Evolutionary conservation across 2,888 invertebrate genomes (phyloP), one percentile per base, ranked within the genome.

Genomic region (Galerucella pusilla): DNA sequence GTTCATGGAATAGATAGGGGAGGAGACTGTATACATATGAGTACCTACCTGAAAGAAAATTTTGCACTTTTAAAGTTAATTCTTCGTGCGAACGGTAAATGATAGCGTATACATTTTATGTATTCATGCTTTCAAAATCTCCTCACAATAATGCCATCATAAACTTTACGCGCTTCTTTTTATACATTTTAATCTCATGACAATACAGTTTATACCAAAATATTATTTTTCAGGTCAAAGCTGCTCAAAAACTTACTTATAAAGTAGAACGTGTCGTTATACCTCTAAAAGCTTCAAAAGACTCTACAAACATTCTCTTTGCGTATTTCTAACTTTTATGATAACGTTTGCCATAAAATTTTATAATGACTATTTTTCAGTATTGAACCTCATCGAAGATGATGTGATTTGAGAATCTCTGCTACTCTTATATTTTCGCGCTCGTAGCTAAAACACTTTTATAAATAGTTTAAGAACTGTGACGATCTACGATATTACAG

Each of bases 361-460:
- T 65, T 65, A 64, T 64, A 64, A 64, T 64, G 64, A 16, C 45
- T 20, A 65, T 45, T 65, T 65, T 46, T 46, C 46, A 65, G 11
- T 65, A 65, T 65, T 16, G 46, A 20, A 65, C 46, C 11, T 45
- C 64, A 65, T 65, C 64, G 46, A 65, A 45, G 20, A 65, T 45
- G 42, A 11, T 12, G 64, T 46, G 64, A 65, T 65, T 65, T 46
- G 64, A 46, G 45, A 65, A 65, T 46, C 64, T 65, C n/a, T 57
- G 45, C 28, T 25, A 20, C 46, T 16, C 11, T 46, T 5, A 2
- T n/a, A 20, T 49, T 65, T 14, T 11, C 16, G 35, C 14, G 28
- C 14, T 64, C 54, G 54, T 54, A 57, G 20, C 20, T 11, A 16
- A 57, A 16, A 57, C 16, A n/a, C 10, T 57, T 57, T 57, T 1